Conservation (phyloP, 1,140 invertebrate genomes). For the Monochamus saltuarius region DNA sequence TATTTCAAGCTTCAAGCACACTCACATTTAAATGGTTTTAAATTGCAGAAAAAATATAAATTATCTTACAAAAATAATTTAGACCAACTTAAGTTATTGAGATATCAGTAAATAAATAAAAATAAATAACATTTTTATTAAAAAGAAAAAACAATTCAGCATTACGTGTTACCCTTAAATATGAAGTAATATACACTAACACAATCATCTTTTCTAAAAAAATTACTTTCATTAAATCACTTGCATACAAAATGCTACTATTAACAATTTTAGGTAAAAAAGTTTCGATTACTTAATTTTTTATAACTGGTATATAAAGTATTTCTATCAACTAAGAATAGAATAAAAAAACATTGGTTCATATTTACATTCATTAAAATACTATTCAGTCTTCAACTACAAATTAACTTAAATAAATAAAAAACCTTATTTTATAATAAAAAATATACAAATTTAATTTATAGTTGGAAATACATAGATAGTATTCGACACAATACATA, state of each 20-base stretch:
- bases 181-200: constrained; percentile 8
- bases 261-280: constrained; percentile 11
- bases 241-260: constrained; percentile 7
- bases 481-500: too few relatives aligned
- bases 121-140: constrained; percentile 1
- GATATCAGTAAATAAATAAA: neutral
- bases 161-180: constrained; percentile 14
- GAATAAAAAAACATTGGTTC: constrained; percentile 5
- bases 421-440: neutral
- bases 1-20: too few relatives aligned
- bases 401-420: constrained; percentile 22
- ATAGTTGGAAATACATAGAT: constrained; percentile 3
- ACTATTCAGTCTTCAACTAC: constrained; percentile 31
- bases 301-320: constrained; percentile 8
- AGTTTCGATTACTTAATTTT: constrained; percentile 1
- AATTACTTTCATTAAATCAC: neutral
- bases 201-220: constrained; percentile 7
- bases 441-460: constrained; percentile 10
- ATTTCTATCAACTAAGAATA: constrained; percentile 10
- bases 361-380: constrained; percentile 19
- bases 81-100: neutral
- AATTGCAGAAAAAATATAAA: neutral
- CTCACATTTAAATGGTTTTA: too few relatives aligned
- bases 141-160: constrained; percentile 11
- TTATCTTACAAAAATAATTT: neutral